Conservation (phyloP, 2,888 invertebrate genomes). For the Lutraria lutraria region DNA sequence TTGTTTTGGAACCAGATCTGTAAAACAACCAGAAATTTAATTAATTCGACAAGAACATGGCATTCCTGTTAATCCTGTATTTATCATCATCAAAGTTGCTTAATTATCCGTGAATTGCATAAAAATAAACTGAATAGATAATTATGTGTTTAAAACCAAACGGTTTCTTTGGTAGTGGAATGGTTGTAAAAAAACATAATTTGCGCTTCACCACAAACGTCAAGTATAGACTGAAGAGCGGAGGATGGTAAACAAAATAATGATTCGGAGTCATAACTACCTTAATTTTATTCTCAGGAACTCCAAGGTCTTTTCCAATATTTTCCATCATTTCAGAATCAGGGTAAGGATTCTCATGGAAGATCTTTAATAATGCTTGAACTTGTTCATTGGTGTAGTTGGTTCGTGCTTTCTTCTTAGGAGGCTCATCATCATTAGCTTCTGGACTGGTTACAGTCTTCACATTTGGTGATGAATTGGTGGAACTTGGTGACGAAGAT, state of each 20-base stretch:
- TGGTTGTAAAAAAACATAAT: too few species aligned
- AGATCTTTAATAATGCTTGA: slow-evolving; percentile 72
- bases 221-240: too few species aligned
- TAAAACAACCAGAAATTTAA: slow-evolving; percentile 25
- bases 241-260: too few species aligned
- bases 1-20: slow-evolving; percentile 81
- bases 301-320: slow-evolving; percentile 72
- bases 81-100: too few species aligned
- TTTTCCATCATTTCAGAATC: slow-evolving; percentile 76
- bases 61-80: too few species aligned
- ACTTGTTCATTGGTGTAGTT: slow-evolving; percentile 77
- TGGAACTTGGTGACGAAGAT: slow-evolving; percentile 61
- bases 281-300: slow-evolving; percentile 77
- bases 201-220: too few species aligned
- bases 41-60: neutral
- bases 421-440: slow-evolving; percentile 40
- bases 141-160: too few species aligned
- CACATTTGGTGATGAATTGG: slow-evolving; percentile 54
- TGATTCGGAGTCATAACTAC: slow-evolving; percentile 42
- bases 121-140: too few species aligned
- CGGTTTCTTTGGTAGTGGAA: too few species aligned
- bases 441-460: slow-evolving; percentile 63
- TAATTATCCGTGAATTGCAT: too few species aligned
- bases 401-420: slow-evolving; percentile 74
- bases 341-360: slow-evolving; percentile 77